Base-by-base conservation (phyloP, 2,113 vertebrate genomes). In the Probosciger aterrimus region DNA sequence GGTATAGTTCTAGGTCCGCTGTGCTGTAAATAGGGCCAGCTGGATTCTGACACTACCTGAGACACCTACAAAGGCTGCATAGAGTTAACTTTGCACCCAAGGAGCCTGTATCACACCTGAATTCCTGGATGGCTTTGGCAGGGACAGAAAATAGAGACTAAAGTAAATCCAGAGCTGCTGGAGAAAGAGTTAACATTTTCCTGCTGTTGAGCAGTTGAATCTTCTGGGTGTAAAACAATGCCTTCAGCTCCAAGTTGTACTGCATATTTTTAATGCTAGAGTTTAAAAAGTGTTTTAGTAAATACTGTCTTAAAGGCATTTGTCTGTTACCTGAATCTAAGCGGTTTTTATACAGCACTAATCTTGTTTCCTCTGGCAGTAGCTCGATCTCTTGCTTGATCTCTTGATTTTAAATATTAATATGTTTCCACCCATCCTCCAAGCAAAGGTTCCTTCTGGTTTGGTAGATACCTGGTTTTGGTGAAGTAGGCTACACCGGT, bases 301-400 rank as follows among this genome's bases (percentile, higher is more conserved):
- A 89, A 71, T 69, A 10, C 52, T 31, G 20, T 50, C 28, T 41
- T 74, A 27, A 67, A 82, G 62, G 23, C 24, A 30, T 6, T 62
- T 57, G 7, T 3, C 24, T 52, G 35, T 41, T 73, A 49, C 39
- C 18, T 70, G n/a, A 46, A 50, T 49, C 33, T 43, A 9, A 63
- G 18, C 8, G 2, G 0, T 3, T 35, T 50, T n/a, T 12, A 46
- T 1, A 43, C 6, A 19, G 57, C 1, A 5, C 7, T 7, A 10
- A 31, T 28, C 49, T 25, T 6, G 2, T 82, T 95, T 75, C 37
- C 27, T 50, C 50, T 83, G 23, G 31, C 59, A 79, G 41, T 9
- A 77, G 55, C 27, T 52, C 14, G 18, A 44, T 60, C 23, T 86
- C 52, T 50, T 59, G 70, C 64, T 88, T 41, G 41, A 41, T 41